These are phyloP conservation scores for Ephialtes manifestator DNA, from an alignment of 2,888 invertebrate genomes.

Conservation along the genomic window DNA sequence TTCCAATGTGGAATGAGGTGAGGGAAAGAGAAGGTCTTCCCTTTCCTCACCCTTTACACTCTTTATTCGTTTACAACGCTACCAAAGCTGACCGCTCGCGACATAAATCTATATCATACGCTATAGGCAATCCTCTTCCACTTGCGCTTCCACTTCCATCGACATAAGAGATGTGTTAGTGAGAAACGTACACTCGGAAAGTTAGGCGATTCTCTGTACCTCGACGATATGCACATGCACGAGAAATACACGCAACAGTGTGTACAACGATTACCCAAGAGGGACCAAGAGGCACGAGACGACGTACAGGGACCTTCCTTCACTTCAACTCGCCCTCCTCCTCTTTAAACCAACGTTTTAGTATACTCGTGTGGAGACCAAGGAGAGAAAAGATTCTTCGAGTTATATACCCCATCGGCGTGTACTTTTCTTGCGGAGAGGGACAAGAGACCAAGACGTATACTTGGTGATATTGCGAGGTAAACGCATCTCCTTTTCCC, in stretches of 20 bases:
- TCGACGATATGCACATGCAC: not conserved
- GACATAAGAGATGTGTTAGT: conserved; percentile 9
- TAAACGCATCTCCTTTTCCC: conserved; percentile 24
- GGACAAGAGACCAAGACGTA: not conserved
- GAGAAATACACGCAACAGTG: not conserved
- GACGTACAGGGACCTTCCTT: conserved; percentile 40
- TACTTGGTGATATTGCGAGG: conserved; percentile 13
- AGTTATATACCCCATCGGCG: conserved; percentile 47
- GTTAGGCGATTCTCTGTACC: not conserved
- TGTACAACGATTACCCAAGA: conserved; percentile 42
- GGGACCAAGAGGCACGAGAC: conserved; percentile 6
- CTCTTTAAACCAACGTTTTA: conserved; percentile 17
- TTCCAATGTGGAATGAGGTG: conserved; percentile 12
- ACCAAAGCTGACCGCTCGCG: conserved; percentile 70
- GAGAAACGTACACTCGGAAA: conserved; percentile 29
- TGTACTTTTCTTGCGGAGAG: conserved; percentile 25
- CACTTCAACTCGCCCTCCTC: conserved; percentile 17
- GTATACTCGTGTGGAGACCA: not conserved
- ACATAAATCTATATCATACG: conserved; percentile 82
- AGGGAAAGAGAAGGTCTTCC: not conserved
- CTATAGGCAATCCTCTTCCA: conserved; percentile 55
- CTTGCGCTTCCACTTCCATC: conserved; percentile 20
- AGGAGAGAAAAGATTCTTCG: conserved; percentile 38
- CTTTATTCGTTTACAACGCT: conserved; percentile 64
- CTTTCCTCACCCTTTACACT: conserved; percentile 53